Conservation (phyloP, 2,797 vertebrate species). For the Danionella dracula region DNA sequence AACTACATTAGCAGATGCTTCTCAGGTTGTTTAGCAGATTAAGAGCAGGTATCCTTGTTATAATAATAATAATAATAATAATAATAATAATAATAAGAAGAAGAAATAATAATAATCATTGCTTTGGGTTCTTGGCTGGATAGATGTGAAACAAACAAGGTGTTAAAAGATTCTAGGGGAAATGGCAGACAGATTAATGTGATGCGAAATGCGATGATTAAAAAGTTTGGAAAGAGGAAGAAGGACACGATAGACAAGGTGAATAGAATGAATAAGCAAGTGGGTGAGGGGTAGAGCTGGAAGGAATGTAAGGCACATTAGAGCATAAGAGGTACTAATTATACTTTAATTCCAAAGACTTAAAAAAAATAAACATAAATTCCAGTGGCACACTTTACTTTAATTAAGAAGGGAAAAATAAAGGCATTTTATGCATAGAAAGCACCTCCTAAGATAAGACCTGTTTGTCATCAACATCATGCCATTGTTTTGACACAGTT, state of each 20-base stretch:
- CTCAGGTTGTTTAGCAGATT: slow-evolving; percentile 51
- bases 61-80: too few relatives aligned
- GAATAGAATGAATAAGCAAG: not conserved
- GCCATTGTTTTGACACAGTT: too few relatives aligned
- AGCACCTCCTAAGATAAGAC: too few relatives aligned
- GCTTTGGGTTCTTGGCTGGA: not conserved
- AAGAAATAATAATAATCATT: slow-evolving; percentile 47
- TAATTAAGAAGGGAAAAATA: too few relatives aligned
- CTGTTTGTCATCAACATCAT: too few relatives aligned
- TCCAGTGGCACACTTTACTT: too few relatives aligned
- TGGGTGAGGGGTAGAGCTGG: not conserved
- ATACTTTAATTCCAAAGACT: too few relatives aligned
- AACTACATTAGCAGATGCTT: slow-evolving; percentile 61
- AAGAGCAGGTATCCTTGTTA: slow-evolving; percentile 42
- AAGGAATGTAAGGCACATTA: too few relatives aligned
- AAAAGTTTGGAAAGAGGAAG: not conserved
- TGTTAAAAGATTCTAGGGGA: not conserved
- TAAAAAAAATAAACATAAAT: too few relatives aligned
- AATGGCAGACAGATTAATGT: not conserved
- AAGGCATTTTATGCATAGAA: too few relatives aligned
- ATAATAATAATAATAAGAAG: slow-evolving; percentile 47
- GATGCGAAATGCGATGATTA: not conserved
- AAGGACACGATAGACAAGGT: not conserved
- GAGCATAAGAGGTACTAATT: too few relatives aligned
- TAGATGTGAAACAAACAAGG: not conserved